Evolutionary conservation across 2,113 vertebrate genomes (phyloP).

Genomic region (Colaptes auratus): DNA sequence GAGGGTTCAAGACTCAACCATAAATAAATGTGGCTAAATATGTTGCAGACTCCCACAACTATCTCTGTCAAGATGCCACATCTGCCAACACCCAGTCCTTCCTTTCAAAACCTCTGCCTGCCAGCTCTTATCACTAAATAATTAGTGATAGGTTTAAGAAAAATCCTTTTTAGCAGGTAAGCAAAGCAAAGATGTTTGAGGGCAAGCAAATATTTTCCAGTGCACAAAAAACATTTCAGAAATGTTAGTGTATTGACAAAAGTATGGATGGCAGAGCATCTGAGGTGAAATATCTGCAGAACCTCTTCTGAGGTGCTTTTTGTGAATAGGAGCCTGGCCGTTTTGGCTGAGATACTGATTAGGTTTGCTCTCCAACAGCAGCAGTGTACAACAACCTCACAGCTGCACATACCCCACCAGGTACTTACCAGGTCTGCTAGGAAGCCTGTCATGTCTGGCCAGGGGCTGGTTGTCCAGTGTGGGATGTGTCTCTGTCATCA

Average conservation of each 20-base stretch:
- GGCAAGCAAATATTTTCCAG: neutral
- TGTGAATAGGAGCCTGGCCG: neutral
- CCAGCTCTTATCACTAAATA: neutral
- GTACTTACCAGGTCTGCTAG: conserved; percentile 51
- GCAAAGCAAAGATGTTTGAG: neutral
- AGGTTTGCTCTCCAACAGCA: neutral
- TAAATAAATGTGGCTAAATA: neutral
- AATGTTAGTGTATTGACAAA: neutral
- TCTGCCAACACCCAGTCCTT: neutral
- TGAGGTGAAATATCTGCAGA: neutral
- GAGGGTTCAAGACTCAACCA: neutral
- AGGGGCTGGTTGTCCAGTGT: neutral
- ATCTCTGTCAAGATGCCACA: neutral
- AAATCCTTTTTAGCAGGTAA: neutral
- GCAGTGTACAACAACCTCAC: neutral
- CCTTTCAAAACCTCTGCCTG: neutral
- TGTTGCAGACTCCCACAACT: neutral
- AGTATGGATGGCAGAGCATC: neutral
- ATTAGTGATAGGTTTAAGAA: neutral
- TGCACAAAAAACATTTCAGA: neutral
- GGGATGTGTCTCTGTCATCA: neutral
- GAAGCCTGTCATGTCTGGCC: conserved; percentile 16
- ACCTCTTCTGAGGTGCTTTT: neutral
- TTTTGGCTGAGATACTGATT: neutral
- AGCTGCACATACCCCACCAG: neutral